Conservation (phyloP, 2,797 vertebrate genomes). For the Catamblyrhynchus diadema region DNA sequence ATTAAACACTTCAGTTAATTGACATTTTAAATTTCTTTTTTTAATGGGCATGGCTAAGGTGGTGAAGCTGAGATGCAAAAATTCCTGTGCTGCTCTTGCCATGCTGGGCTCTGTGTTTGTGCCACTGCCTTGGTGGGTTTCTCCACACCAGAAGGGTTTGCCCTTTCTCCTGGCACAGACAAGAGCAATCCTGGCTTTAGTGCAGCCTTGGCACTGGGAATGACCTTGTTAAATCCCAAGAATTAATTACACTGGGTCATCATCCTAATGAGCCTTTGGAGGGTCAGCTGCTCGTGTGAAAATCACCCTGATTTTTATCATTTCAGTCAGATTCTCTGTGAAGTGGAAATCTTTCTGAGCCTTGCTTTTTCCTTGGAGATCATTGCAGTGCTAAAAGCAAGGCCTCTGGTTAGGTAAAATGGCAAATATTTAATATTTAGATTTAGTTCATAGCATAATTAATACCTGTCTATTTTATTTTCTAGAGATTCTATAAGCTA, state of each 20-base stretch:
- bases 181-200: background rate
- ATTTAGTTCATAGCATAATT: background rate
- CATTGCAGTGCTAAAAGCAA: background rate
- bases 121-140: fast-evolving
- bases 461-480: background rate
- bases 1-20: background rate
- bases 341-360: background rate
- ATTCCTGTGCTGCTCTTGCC: background rate
- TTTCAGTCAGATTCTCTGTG: background rate
- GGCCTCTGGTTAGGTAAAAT: background rate
- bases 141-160: background rate
- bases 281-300: background rate
- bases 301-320: background rate
- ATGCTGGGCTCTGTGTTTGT: background rate
- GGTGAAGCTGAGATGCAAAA: background rate
- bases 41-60: background rate
- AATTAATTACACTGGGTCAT: background rate
- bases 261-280: background rate
- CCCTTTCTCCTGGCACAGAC: background rate
- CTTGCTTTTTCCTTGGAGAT: background rate
- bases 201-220: background rate
- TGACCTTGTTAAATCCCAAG: background rate
- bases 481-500: background rate
- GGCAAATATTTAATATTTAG: background rate
- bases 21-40: background rate